Evolutionary conservation across 2,888 invertebrate species (phyloP).

Genomic region (Dinocampus coccinellae): DNA sequence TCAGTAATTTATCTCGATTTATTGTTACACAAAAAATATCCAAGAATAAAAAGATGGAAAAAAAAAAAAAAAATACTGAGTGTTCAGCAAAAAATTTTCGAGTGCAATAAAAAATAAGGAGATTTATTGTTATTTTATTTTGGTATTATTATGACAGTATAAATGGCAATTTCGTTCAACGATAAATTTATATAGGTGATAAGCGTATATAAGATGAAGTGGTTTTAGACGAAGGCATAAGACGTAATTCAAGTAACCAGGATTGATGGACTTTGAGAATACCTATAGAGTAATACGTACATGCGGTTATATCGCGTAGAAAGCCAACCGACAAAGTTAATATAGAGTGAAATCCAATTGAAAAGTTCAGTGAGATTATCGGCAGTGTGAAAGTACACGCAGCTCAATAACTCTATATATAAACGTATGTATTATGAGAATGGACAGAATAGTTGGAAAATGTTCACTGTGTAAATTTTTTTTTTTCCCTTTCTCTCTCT

Average conservation of each 20-base stretch:
- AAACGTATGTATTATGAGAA: conserved; percentile 18
- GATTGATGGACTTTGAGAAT: conserved; percentile 43
- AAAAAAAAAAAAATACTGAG: neutral
- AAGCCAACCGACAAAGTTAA: conserved; percentile 36
- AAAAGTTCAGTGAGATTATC: conserved; percentile 45
- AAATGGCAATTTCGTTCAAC: neutral
- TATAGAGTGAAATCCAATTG: conserved; percentile 49
- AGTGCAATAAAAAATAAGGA: neutral
- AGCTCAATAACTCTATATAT: neutral
- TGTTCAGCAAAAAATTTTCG: too few relatives aligned
- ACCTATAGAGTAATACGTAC: neutral
- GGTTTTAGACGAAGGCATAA: neutral
- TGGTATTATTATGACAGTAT: neutral
- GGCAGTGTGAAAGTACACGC: conserved; percentile 2
- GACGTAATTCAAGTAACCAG: conserved; percentile 38
- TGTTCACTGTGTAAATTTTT: neutral
- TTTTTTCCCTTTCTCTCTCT: too few relatives aligned
- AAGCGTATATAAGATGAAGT: neutral
- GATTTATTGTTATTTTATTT: neutral
- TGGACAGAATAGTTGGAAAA: neutral
- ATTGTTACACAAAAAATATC: neutral
- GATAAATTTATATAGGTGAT: neutral
- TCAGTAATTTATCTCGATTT: too few relatives aligned
- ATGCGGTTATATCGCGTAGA: conserved; percentile 19
- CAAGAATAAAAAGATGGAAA: neutral